Conservation (phyloP, 1,140 invertebrate species). For the Nylanderia fulva region DNA sequence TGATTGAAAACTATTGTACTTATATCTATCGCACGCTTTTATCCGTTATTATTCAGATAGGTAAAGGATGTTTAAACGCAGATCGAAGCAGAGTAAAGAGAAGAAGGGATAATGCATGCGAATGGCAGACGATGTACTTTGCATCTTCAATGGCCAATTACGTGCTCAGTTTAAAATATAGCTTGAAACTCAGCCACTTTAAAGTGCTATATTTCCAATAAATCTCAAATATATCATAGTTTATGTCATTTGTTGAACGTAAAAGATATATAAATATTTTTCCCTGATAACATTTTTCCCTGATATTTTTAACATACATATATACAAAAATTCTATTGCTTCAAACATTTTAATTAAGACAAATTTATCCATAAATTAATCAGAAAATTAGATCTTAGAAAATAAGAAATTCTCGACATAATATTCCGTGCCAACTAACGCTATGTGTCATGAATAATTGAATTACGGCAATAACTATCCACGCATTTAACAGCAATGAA, state of each 20-base stretch:
- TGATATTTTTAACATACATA: background rate
- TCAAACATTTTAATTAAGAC: background rate
- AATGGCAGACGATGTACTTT: constrained; percentile 54
- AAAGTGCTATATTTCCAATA: constrained; percentile 30
- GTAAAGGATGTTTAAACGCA: constrained; percentile 16
- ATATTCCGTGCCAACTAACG: background rate
- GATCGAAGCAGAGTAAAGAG: constrained; percentile 18
- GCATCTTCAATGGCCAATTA: constrained; percentile 51
- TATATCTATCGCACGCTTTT: constrained; percentile 38
- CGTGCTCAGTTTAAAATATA: constrained; percentile 37
- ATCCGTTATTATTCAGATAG: constrained; percentile 10
- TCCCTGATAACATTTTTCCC: background rate
- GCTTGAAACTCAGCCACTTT: constrained; percentile 4
- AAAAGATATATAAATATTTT: background rate
- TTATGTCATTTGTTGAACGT: background rate
- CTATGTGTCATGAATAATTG: background rate
- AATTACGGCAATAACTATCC: background rate
- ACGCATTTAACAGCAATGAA: constrained; percentile 37
- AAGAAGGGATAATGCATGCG: background rate
- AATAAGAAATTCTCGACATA: background rate
- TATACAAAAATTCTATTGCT: background rate
- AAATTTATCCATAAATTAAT: background rate
- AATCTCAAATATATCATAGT: constrained; percentile 8
- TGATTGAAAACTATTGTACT: constrained; percentile 1
- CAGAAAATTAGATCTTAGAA: background rate